Evolutionary conservation across 2,888 invertebrate genomes (phyloP).

Genomic region (Diploptera punctata): DNA sequence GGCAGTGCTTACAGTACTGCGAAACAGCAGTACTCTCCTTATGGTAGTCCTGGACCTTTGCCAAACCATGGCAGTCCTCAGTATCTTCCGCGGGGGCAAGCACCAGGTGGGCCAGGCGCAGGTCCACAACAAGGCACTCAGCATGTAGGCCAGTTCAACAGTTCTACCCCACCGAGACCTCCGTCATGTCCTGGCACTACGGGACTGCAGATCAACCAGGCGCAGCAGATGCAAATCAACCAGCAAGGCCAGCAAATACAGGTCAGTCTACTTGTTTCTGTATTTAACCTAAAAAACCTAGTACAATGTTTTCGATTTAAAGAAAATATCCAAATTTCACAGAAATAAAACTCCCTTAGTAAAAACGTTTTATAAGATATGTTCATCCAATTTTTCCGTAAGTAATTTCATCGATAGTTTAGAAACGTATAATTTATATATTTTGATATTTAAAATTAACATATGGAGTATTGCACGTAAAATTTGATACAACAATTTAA

Average conservation of each 20-base stretch:
- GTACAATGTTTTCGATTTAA: no score
- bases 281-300: no score
- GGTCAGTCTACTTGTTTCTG: constrained; percentile 66
- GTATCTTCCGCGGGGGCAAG: constrained; percentile 53
- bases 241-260: constrained; percentile 81
- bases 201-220: constrained; percentile 77
- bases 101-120: constrained; percentile 47
- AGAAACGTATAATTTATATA: no score
- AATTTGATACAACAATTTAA: no score
- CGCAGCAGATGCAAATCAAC: constrained; percentile 85
- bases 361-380: no score
- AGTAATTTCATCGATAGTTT: no score
- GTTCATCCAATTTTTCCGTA: no score
- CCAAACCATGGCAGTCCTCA: constrained; percentile 53
- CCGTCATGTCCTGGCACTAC: constrained; percentile 58
- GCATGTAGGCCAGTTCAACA: constrained; percentile 48
- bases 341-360: no score
- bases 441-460: no score
- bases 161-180: constrained; percentile 60
- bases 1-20: constrained; percentile 34
- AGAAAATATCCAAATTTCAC: no score
- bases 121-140: constrained; percentile 4
- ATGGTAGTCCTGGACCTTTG: constrained; percentile 65
- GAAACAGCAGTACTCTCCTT: constrained; percentile 66
- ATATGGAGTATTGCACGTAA: no score